Percentiles rank a stretch among this genome's conserved stretches.
Evolutionary conservation across 2,797 vertebrate species (phyloP).

Genomic region (Pygocentrus nattereri): DNA sequence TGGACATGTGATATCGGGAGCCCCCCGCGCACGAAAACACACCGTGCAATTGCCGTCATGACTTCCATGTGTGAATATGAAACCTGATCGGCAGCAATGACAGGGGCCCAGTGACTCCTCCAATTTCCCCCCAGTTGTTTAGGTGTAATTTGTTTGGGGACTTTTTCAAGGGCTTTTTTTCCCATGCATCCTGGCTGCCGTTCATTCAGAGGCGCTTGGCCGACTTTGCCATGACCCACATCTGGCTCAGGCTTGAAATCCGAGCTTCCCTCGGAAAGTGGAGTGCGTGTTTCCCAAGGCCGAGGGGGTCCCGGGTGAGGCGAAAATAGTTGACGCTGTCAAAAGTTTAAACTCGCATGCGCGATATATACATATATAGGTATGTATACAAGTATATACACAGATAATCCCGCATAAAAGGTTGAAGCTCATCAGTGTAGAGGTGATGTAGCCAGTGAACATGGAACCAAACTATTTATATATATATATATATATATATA

Average conservation of each 20-base stretch:
- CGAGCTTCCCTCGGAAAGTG: conserved; percentile 27
- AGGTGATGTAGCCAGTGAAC: too few relatives aligned
- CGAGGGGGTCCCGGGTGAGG: background rate
- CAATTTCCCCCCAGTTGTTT: conserved; percentile 57
- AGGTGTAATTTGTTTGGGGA: conserved; percentile 48
- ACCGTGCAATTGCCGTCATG: conserved; percentile 61
- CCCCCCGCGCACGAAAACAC: conserved; percentile 55
- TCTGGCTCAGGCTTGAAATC: conserved; percentile 37
- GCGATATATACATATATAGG: too few relatives aligned
- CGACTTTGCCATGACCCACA: conserved; percentile 26
- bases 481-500: too few relatives aligned
- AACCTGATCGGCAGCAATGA: conserved; percentile 41
- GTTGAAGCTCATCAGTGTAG: too few relatives aligned
- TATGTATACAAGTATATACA: too few relatives aligned
- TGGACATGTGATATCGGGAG: conserved; percentile 50
- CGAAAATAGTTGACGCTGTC: too few relatives aligned
- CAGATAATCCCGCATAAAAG: too few relatives aligned
- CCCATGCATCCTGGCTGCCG: conserved; percentile 13
- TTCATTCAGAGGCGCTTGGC: conserved; percentile 18
- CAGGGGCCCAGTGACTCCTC: conserved; percentile 8
- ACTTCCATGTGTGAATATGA: conserved; percentile 60
- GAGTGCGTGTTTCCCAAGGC: conserved; percentile 2
- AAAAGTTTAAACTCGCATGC: too few relatives aligned
- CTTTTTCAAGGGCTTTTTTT: conserved; percentile 19
- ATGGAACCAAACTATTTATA: too few relatives aligned